These are phyloP conservation scores for Trachemys scripta DNA, from an alignment of 2,113 vertebrate genomes.

Conservation along the genomic window DNA sequence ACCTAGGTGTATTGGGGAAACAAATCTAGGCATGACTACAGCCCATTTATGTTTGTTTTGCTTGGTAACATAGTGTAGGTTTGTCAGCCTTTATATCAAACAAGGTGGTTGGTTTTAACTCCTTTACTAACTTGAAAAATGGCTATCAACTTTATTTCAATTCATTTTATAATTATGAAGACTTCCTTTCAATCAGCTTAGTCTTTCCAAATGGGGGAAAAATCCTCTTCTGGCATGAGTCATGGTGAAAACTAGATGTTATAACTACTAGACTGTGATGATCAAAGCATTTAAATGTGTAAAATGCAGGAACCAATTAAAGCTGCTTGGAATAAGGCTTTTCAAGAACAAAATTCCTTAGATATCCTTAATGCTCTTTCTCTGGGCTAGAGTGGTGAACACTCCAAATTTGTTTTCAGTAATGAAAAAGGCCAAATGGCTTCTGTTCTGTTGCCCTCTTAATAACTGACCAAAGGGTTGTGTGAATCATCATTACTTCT, in stretches of 20 bases:
- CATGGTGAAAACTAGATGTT: background rate
- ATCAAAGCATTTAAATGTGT: background rate
- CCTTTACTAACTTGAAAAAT: no score
- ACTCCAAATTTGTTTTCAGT: background rate
- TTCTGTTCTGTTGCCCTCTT: background rate
- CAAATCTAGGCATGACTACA: background rate
- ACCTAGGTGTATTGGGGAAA: background rate
- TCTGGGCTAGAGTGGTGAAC: background rate
- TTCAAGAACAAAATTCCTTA: background rate
- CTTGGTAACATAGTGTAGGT: background rate
- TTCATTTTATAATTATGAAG: no score
- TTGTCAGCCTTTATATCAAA: background rate
- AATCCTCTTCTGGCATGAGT: background rate
- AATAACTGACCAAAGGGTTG: background rate
- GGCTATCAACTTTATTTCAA: no score
- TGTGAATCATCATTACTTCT: background rate
- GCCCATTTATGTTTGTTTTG: background rate
- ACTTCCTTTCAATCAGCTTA: no score
- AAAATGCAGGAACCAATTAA: background rate
- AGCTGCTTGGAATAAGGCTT: background rate
- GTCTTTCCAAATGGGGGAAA: background rate
- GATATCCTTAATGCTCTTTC: background rate
- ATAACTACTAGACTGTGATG: background rate
- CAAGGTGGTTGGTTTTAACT: background rate
- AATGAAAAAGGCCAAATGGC: background rate